phyloP scores from a whole-genome alignment of 2,113 vertebrate species.

The Pseudopipra pipra region DNA sequence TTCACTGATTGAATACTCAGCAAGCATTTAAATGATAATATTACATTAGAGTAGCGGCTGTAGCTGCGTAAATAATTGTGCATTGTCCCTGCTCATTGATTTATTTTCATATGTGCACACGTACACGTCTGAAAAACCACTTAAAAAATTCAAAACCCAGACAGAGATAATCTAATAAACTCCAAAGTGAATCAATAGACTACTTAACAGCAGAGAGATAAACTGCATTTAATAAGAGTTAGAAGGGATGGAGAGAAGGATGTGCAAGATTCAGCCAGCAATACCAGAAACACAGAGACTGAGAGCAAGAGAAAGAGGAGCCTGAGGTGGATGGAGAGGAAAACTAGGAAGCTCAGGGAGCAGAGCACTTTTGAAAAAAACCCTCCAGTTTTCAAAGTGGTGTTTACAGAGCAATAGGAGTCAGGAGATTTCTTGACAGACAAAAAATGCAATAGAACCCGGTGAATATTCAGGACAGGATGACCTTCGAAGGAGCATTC shows the following conservation, averaged over 20 bases:
- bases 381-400: background rate
- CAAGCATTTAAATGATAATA: conserved; percentile 64
- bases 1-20: conserved; percentile 51
- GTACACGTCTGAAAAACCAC: background rate
- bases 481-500: conserved; percentile 16
- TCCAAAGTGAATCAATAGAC: conserved; percentile 60
- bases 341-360: background rate
- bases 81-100: conserved; percentile 49
- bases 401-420: background rate
- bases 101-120: conserved; percentile 37
- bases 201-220: conserved; percentile 59
- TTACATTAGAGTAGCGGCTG: conserved; percentile 51
- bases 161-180: conserved; percentile 66
- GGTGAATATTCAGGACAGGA: background rate
- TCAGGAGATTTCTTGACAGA: background rate
- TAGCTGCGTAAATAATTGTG: conserved; percentile 61
- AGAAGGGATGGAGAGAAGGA: background rate
- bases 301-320: background rate
- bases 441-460: background rate
- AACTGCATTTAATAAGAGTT: conserved; percentile 63
- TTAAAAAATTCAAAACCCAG: conserved; percentile 49
- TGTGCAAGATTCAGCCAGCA: background rate
- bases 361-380: background rate
- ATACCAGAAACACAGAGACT: background rate
- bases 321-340: background rate